These are phyloP conservation scores for Mactra quadrangularis DNA, from an alignment of 1,140 invertebrate genomes.

Conservation along the genomic window DNA sequence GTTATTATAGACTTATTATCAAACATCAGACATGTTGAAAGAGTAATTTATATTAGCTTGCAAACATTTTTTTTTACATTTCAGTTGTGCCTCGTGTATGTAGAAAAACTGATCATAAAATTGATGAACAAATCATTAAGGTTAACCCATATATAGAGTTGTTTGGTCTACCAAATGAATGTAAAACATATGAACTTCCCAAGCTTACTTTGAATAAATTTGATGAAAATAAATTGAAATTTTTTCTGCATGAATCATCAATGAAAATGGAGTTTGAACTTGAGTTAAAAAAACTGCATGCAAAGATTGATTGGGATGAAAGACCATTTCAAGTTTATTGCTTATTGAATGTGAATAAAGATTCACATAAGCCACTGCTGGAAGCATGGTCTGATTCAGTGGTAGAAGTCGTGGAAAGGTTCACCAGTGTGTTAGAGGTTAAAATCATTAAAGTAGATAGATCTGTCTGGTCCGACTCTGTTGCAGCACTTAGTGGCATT, in stretches of 20 bases:
- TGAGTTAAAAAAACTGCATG: neutral
- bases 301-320: conserved; percentile 2
- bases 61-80: no score
- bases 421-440: neutral
- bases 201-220: neutral
- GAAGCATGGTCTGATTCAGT: neutral
- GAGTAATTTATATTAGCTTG: no score
- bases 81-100: conserved; percentile 21
- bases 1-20: no score
- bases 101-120: conserved; percentile 7
- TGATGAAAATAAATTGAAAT: conserved; percentile 10
- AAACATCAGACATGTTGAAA: no score
- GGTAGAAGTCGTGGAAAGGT: neutral
- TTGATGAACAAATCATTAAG: neutral
- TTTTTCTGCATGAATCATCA: neutral
- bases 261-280: neutral
- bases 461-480: neutral
- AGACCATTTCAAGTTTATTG: neutral
- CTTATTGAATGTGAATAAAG: neutral
- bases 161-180: neutral
- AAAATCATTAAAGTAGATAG: conserved; percentile 3
- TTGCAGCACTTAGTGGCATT: neutral
- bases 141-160: conserved; percentile 8
- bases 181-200: neutral
- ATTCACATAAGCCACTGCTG: neutral